Base-by-base conservation (phyloP, 1,140 invertebrate genomes). In the Panulirus ornatus region DNA sequence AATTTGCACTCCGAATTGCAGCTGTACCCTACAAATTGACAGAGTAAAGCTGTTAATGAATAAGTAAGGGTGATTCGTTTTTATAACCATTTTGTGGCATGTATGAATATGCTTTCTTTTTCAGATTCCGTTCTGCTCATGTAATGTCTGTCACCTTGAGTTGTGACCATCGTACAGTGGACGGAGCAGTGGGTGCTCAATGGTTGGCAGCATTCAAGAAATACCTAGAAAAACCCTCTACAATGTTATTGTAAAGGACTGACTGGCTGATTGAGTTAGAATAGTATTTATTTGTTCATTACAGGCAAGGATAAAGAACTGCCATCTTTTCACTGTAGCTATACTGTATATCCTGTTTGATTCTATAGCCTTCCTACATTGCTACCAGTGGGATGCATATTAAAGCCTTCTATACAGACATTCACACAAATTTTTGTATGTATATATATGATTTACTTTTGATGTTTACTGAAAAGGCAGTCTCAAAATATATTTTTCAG, bases 111-210 rank as follows among this genome's bases (percentile, higher is more conserved):
- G n/a, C 93, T n/a, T 63, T 70, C 36, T 0, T 42, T 42, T 30
- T 73, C 92, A 95, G 95, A 44, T 95, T 94, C 92, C 93, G 93
- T 71, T 92, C 93, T 34, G 94, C 95, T 0, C 94, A 94, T 83
- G 93, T 96, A 19, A 95, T 96, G 95, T 94, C 94, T 44, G 96
- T 96, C 5, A 96, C 96, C 0, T 91, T 96, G 47, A 96, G 95
- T 92, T 96, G 96, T 94, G 96, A 97, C 93, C 96, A 96, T 92
- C 93, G 96, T 54, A 96, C 96, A n/a, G 96, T 96, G 16, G 96
- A 97, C 93, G 96, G 96, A 3, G 96, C 96, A 38, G 96, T 96
- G 22, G 96, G 96, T 40, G 96, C 96, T 2, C 94, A 95, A 90
- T 96, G 96, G 96, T 93, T 97, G 75, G 93, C 94, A 40, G 94